Conservation (phyloP, 1,140 invertebrate species). For the Drosophila bifasciata region DNA sequence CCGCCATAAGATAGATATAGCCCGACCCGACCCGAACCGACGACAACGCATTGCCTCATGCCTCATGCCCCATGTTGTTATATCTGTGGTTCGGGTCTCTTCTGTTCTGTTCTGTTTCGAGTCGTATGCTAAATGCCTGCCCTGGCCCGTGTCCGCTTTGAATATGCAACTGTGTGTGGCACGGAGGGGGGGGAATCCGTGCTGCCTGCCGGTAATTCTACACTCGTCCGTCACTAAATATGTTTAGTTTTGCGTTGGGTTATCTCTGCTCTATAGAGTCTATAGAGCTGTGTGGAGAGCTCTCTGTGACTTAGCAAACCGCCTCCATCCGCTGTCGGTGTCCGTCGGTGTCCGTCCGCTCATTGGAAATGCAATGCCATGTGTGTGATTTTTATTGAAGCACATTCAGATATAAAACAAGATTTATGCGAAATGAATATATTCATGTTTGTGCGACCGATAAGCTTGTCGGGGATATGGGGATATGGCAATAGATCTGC, state of each 20-base stretch:
- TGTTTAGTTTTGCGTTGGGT: conserved; percentile 59
- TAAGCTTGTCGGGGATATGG: neutral
- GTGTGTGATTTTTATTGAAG: conserved; percentile 72
- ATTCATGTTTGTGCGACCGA: conserved; percentile 29
- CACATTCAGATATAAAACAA: conserved; percentile 58
- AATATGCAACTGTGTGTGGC: conserved; percentile 52
- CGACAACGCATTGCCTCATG: conserved; percentile 25
- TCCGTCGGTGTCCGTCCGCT: conserved; percentile 55
- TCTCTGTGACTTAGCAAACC: conserved; percentile 32
- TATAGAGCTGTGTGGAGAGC: neutral
- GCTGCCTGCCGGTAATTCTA: conserved; percentile 38
- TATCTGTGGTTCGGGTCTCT: conserved; percentile 11
- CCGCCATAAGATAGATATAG: conserved; percentile 43
- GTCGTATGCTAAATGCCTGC: conserved; percentile 52
- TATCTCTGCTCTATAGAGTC: conserved; percentile 14
- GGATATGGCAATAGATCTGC: conserved; percentile 1
- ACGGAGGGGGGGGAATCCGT: conserved; percentile 22
- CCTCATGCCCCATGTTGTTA: conserved; percentile 18
- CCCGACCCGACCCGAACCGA: conserved; percentile 1
- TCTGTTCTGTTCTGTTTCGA: conserved; percentile 33
- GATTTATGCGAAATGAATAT: conserved; percentile 69
- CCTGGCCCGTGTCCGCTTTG: conserved; percentile 51
- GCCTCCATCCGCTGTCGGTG: conserved; percentile 43
- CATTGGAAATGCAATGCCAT: conserved; percentile 72
- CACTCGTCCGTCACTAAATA: conserved; percentile 43